Conservation (phyloP, 2,888 invertebrate genomes). For the Aricia artaxerxes region DNA sequence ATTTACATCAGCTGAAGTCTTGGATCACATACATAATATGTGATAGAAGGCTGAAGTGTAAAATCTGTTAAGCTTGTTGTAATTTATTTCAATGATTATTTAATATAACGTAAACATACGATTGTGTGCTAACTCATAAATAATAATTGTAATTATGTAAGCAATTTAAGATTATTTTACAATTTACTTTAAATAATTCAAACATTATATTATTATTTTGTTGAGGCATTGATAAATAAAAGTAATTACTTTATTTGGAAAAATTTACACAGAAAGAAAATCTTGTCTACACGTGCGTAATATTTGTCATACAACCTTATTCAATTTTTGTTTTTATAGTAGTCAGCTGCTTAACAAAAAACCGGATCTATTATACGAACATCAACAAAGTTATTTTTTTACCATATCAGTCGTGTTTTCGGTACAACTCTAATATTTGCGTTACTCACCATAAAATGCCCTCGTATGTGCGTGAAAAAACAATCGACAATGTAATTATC, state of each 20-base stretch:
- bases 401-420: not conserved
- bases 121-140: no score
- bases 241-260: not conserved
- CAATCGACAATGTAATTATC: slow-evolving; percentile 59
- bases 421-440: slow-evolving; percentile 36
- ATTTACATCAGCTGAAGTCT: not conserved
- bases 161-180: no score
- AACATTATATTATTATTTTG: not conserved
- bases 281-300: no score
- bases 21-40: no score
- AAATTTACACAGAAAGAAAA: not conserved
- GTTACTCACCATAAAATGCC: slow-evolving; percentile 68
- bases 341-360: not conserved
- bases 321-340: not conserved
- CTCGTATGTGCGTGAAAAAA: slow-evolving; percentile 77
- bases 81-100: no score
- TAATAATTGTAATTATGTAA: no score
- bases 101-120: no score
- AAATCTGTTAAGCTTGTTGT: not conserved
- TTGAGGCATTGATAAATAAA: not conserved
- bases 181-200: not conserved
- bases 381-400: not conserved
- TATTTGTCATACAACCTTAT: not conserved
- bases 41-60: no score
- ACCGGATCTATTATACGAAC: not conserved